Conservation (phyloP, 2,888 invertebrate species). For the Gymnocheta viridis region DNA sequence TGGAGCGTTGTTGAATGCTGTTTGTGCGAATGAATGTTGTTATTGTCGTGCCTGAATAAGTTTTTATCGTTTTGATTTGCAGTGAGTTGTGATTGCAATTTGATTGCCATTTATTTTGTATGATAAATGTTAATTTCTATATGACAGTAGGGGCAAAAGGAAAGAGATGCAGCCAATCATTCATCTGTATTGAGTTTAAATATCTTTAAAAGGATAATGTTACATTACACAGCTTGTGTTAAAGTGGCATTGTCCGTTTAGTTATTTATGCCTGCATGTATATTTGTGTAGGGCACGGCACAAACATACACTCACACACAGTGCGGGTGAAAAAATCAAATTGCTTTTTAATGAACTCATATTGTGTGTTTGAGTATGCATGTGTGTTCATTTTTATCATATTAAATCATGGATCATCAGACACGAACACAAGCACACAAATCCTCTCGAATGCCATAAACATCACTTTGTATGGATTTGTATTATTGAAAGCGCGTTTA, state of each 20-base stretch:
- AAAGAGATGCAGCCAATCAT: neutral
- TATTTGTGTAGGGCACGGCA: neutral
- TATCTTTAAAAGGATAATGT: constrained; percentile 19
- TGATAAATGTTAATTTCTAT: constrained; percentile 34
- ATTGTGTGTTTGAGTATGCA: neutral
- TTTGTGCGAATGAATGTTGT: constrained; percentile 15
- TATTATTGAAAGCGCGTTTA: neutral
- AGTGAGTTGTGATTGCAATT: constrained; percentile 46
- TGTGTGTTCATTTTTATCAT: constrained; percentile 6
- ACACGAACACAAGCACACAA: constrained; percentile 11
- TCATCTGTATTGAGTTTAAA: constrained; percentile 32
- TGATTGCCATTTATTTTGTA: constrained; percentile 48
- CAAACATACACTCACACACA: neutral
- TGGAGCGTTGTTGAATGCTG: neutral
- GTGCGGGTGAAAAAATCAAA: constrained; percentile 26
- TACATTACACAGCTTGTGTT: neutral
- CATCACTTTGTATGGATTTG: neutral
- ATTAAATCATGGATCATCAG: constrained; percentile 48
- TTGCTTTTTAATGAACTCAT: constrained; percentile 46
- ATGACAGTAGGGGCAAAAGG: neutral
- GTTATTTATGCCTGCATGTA: neutral
- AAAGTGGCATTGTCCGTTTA: neutral
- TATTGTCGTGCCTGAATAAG: constrained; percentile 26
- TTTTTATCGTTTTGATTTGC: constrained; percentile 49
- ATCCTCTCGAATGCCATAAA: neutral